phyloP scores from a whole-genome alignment of 2,888 invertebrate species.

The Caenorhabditis panamensis region DNA sequence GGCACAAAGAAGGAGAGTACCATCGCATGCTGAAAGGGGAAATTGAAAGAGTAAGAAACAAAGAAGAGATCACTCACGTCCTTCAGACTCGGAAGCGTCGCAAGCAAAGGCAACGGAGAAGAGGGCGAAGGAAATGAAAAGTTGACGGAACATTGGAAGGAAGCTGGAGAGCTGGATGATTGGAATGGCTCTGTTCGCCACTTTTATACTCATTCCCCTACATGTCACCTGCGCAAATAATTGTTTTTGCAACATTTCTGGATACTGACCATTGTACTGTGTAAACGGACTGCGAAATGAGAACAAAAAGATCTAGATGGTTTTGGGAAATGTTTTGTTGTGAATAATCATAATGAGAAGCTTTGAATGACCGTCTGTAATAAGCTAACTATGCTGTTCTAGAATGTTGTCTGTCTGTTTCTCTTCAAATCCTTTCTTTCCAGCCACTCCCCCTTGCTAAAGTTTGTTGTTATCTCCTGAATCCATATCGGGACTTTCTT shows the following conservation, averaged over 20 bases:
- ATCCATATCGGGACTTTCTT: too few species aligned
- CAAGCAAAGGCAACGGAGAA: conserved; percentile 38
- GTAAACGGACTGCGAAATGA: background rate
- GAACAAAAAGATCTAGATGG: background rate
- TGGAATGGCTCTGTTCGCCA: background rate
- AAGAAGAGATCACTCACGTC: conserved; percentile 23
- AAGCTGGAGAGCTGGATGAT: conserved; percentile 11
- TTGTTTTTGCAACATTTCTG: conserved; percentile 31
- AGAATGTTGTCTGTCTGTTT: background rate
- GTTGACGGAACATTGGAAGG: conserved; percentile 33
- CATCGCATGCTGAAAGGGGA: conserved; percentile 37
- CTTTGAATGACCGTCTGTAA: too few species aligned
- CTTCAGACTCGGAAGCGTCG: conserved; percentile 25
- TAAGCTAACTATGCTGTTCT: too few species aligned
- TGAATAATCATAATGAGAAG: background rate
- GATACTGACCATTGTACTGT: conserved; percentile 35
- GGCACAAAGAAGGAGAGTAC: background rate
- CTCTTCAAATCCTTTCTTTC: background rate
- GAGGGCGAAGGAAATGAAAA: conserved; percentile 34
- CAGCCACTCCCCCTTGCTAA: too few species aligned
- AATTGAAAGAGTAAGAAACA: background rate
- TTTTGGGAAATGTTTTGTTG: background rate
- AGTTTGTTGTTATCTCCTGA: too few species aligned
- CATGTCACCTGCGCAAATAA: conserved; percentile 28
- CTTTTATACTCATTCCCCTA: conserved; percentile 13